Evolutionary conservation across 2,113 vertebrate species (phyloP).

Genomic region (Amblyopsis rosae): DNA sequence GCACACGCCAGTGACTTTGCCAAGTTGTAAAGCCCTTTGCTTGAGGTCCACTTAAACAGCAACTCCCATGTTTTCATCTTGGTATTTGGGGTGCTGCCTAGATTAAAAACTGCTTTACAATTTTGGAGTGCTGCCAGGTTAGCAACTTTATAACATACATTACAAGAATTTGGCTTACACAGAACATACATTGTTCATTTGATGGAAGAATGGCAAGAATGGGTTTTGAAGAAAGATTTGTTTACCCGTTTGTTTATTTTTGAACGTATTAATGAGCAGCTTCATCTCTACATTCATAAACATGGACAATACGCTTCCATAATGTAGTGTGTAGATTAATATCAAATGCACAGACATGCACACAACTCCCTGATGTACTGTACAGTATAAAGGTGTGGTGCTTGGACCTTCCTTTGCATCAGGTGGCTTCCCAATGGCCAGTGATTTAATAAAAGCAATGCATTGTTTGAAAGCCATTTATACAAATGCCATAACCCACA

Average conservation of each 20-base stretch:
- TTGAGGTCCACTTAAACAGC: slow-evolving; percentile 38
- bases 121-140: slow-evolving; percentile 40
- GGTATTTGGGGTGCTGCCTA: slow-evolving; percentile 24
- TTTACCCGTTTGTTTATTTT: background rate
- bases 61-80: slow-evolving; percentile 51
- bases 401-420: too few species aligned
- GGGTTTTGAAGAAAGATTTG: slow-evolving; percentile 2
- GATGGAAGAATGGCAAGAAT: slow-evolving; percentile 1
- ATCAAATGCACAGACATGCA: too few species aligned
- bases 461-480: too few species aligned
- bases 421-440: too few species aligned
- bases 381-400: too few species aligned
- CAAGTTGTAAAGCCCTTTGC: slow-evolving; percentile 54
- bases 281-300: too few species aligned
- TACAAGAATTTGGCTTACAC: slow-evolving; percentile 22
- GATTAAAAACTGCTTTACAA: slow-evolving; percentile 45
- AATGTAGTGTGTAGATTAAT: too few species aligned
- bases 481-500: too few species aligned
- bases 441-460: too few species aligned
- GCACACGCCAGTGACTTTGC: slow-evolving; percentile 34
- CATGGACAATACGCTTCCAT: too few species aligned
- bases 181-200: slow-evolving; percentile 27
- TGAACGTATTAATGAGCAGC: too few species aligned
- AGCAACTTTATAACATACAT: slow-evolving; percentile 31
- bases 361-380: too few species aligned